Evolutionary conservation across 2,113 vertebrate genomes (phyloP).

Genomic region (Lasiurus borealis): DNA sequence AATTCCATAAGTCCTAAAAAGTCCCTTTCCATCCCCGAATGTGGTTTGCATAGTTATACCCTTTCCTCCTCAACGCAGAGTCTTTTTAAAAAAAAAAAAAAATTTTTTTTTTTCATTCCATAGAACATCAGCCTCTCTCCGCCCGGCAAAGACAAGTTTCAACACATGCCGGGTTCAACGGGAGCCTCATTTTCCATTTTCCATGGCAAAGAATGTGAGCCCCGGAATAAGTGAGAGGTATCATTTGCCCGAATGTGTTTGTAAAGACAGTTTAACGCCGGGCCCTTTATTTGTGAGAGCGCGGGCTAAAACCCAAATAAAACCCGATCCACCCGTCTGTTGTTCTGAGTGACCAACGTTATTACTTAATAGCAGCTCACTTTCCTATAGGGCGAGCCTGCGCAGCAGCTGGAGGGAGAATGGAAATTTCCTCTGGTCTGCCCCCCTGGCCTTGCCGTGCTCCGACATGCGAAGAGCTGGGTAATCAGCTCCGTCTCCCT

Average conservation of each 20-base stretch:
- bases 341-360: constrained; percentile 69
- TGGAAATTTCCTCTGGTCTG: constrained; percentile 78
- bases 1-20: constrained; percentile 74
- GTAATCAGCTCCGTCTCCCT: constrained; percentile 67
- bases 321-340: constrained; percentile 79
- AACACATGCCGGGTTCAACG: constrained; percentile 67
- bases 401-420: not conserved
- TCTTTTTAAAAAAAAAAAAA: not conserved
- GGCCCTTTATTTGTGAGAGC: constrained; percentile 66
- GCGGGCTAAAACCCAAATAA: constrained; percentile 78
- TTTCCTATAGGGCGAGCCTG: constrained; percentile 69
- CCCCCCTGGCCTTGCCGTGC: constrained; percentile 56
- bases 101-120: not conserved
- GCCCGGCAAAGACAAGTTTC: constrained; percentile 73
- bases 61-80: not conserved
- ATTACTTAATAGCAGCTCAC: constrained; percentile 72
- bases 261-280: constrained; percentile 73
- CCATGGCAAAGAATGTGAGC: constrained; percentile 72
- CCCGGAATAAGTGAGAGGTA: constrained; percentile 70
- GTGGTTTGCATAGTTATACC: constrained; percentile 68
- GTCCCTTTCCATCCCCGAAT: constrained; percentile 55
- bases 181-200: constrained; percentile 80
- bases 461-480: constrained; percentile 62
- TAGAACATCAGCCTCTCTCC: constrained; percentile 40
- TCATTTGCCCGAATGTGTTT: constrained; percentile 68